These are phyloP conservation scores for Morone saxatilis DNA, from an alignment of 2,113 vertebrate species.

Conservation along the genomic window DNA sequence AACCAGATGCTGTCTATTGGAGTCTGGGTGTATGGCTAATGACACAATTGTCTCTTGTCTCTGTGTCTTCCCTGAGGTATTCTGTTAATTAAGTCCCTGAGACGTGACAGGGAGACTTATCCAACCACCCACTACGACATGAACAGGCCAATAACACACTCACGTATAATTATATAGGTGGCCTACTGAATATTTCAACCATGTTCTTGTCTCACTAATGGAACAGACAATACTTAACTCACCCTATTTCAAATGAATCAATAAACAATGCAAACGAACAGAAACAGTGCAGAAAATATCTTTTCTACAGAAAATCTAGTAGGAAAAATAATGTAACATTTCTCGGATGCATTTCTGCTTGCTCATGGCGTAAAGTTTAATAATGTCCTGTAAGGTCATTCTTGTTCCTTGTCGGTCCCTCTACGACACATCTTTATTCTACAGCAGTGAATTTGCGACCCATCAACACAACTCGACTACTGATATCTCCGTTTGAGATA, in stretches of 20 bases:
- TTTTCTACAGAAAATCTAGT: not conserved
- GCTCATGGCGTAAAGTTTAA: not conserved
- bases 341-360: not conserved
- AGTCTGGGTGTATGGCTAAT: constrained; percentile 59
- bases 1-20: constrained; percentile 64
- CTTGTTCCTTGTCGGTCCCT: not conserved
- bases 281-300: not conserved
- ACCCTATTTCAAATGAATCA: not conserved
- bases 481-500: constrained; percentile 60
- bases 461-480: constrained; percentile 58
- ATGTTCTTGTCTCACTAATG: constrained; percentile 10
- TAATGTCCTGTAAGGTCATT: constrained; percentile 13
- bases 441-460: constrained; percentile 47
- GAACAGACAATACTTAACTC: constrained; percentile 12
- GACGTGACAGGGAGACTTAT: constrained; percentile 61
- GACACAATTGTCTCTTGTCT: constrained; percentile 72
- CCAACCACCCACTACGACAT: constrained; percentile 28
- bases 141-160: constrained; percentile 35
- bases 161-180: constrained; percentile 2
- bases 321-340: too few relatives aligned
- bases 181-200: constrained; percentile 19
- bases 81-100: constrained; percentile 79
- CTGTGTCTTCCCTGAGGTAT: constrained; percentile 70
- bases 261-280: not conserved
- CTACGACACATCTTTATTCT: constrained; percentile 36